Evolutionary conservation across 2,888 invertebrate genomes (phyloP), one percentile per base, ranked within the genome.

Genomic region (Lacanobia wlatinum): DNA sequence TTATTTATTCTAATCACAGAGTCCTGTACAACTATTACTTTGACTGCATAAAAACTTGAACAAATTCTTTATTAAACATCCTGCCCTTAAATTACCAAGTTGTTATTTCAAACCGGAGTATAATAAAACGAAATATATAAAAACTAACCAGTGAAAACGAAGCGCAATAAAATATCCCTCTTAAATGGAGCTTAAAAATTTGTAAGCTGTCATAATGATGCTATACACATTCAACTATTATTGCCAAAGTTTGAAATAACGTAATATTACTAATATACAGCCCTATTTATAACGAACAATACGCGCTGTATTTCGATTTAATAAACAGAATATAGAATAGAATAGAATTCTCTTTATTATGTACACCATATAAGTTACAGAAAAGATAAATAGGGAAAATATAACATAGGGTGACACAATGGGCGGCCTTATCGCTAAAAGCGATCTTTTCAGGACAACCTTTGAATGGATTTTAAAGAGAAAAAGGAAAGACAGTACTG

Each of bases 71-170:
- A 63, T 70, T 67, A 63, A 76, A 63, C 56, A 62, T 59, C 28
- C 46, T 71, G 63, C 68, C 46, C 50, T 71, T 71, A 63, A 80
- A 81, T 67, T 71, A 66, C 53, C 34, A 55, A 79, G 68, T 62
- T 63, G 83, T 56, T 67, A 68, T 83, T 75, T 69, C 56, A 83
- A 76, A 62, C 76, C 59, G 53, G 53, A 60, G 48, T 69, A 34
- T 63, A 80, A 80, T 80, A 70, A 81, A 75, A 84, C 66, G 80
- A 72, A 67, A 80, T 63, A 55, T 70, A 81, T 84, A 80, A 70
- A 71, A 80, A 69, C 53, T 66, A 72, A 84, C 66, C 63, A 64
- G 40, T 69, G 56, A 50, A 58, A 84, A 71, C 50, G 55, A 70
- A 67, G 53, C 50, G 34, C 23, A 52, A 68, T 80, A 70, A 79